These are phyloP conservation scores for Empidonax traillii DNA, from an alignment of 2,113 vertebrate genomes.

Conservation along the genomic window DNA sequence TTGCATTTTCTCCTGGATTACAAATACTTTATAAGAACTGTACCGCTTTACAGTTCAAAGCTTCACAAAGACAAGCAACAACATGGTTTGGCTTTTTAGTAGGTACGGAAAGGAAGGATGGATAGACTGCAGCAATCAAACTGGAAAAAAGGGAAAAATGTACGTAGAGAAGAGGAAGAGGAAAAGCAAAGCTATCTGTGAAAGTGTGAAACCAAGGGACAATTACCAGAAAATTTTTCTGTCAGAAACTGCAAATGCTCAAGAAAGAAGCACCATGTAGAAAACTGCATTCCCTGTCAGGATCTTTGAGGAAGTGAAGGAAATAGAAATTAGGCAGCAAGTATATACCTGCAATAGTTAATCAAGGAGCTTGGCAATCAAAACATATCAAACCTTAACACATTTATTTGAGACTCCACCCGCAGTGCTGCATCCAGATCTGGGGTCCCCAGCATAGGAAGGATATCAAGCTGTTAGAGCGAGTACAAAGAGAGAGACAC, in stretches of 20 bases:
- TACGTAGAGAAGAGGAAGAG: neutral
- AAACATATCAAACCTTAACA: neutral
- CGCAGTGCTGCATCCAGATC: neutral
- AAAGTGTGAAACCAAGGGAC: neutral
- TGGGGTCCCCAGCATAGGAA: neutral
- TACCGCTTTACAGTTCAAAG: neutral
- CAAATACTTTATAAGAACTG: neutral
- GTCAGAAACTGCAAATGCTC: neutral
- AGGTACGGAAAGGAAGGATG: neutral
- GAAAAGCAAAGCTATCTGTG: neutral
- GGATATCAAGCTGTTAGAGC: fast-evolving
- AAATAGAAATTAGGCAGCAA: neutral
- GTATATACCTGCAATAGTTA: neutral
- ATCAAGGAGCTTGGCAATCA: neutral
- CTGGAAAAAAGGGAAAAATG: neutral
- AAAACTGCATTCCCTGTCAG: neutral
- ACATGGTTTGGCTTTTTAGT: neutral
- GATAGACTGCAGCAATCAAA: neutral
- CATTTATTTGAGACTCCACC: neutral
- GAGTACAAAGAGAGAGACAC: neutral
- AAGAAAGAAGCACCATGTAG: neutral
- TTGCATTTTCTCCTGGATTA: neutral
- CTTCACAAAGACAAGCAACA: neutral
- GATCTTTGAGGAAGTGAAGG: neutral
- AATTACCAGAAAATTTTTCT: neutral